Base-by-base conservation (phyloP, 1,140 invertebrate species). In the Diorhabda sublineata region DNA sequence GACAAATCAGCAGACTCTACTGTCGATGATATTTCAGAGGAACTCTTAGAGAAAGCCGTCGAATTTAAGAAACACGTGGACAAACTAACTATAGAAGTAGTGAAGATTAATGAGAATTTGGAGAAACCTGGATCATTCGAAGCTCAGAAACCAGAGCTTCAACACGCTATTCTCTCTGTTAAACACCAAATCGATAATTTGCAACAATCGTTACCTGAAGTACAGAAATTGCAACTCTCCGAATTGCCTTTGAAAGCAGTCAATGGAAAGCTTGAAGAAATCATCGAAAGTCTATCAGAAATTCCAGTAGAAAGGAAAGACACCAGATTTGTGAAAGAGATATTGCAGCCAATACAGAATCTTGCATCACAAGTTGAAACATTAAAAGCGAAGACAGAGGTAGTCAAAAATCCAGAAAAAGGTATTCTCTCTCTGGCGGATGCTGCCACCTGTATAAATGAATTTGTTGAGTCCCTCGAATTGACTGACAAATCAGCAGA, bases 131-230 rank as follows among this genome's bases (percentile, higher is more conserved):
- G 68, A 66, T n/a, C 68, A 6, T 11, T 45, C 7, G 59, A 71
- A 44, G 6, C 58, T 5, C 47, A 64, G 3, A 65, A 67, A 57
- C 67, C 61, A 42, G 47, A 69, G 60, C 6, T 74, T 3, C 43
- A 62, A 4, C 61, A 59, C 7, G 66, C 69, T 64, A 52, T 72
- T 26, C 7, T 65, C 11, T 56, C 44, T 4, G 4, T 72, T 11
- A 74, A 74, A 70, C 47, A 70, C 58, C 59, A 44, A 61, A 59
- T 74, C 5, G 61, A 68, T 11, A 74, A 45, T 58, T 59, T 71
- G 2, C 9, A 64, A 9, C 56, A 64, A 58, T 4, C 11, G 42
- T 26, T 58, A 9, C 61, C 61, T 4, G 63, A 64, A 66, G 7
- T 61, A 2, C 67, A 71, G 47, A 26, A 6, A 41, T n/a, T 70